phyloP scores from a whole-genome alignment of 1,140 invertebrate genomes.

The Charaxes varanes region DNA sequence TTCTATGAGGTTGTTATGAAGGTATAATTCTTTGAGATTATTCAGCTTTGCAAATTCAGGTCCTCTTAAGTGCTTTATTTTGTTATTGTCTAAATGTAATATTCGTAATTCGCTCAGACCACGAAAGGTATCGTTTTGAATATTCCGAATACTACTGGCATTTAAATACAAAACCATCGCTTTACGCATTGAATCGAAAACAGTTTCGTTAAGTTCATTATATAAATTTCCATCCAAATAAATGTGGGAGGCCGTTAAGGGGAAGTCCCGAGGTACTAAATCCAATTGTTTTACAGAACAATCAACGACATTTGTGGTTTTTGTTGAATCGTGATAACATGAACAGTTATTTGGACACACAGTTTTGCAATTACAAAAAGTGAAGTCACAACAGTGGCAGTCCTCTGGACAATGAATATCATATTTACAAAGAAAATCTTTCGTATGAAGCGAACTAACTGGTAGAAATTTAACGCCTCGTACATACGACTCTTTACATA shows the following conservation, averaged over 20 bases:
- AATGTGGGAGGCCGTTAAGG: slow-evolving; percentile 92
- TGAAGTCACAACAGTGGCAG: slow-evolving; percentile 91
- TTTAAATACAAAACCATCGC: slow-evolving; percentile 89
- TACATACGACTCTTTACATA: slow-evolving; percentile 87
- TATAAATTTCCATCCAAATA: slow-evolving; percentile 89
- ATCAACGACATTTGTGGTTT: slow-evolving; percentile 90
- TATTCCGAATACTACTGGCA: slow-evolving; percentile 83
- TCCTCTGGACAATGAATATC: slow-evolving; percentile 86
- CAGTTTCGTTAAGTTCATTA: slow-evolving; percentile 84
- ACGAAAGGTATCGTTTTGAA: slow-evolving; percentile 92
- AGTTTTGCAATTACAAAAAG: slow-evolving; percentile 90
- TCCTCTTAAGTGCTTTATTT: slow-evolving; percentile 82
- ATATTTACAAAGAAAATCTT: slow-evolving; percentile 89
- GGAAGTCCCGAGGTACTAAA: slow-evolving; percentile 84
- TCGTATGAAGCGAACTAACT: slow-evolving; percentile 80
- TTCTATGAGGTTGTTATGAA: slow-evolving; percentile 88
- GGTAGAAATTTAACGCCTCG: slow-evolving; percentile 82
- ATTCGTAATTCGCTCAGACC: slow-evolving; percentile 84
- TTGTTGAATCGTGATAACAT: slow-evolving; percentile 90
- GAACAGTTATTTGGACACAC: slow-evolving; percentile 89
- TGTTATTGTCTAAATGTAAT: slow-evolving; percentile 90
- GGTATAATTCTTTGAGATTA: slow-evolving; percentile 87
- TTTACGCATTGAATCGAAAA: slow-evolving; percentile 90
- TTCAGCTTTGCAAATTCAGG: slow-evolving; percentile 88
- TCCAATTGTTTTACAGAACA: slow-evolving; percentile 81